Evolutionary conservation across 2,797 vertebrate species (phyloP), one percentile per base, ranked within the genome.

Genomic region (Hephaestus fuliginosus): DNA sequence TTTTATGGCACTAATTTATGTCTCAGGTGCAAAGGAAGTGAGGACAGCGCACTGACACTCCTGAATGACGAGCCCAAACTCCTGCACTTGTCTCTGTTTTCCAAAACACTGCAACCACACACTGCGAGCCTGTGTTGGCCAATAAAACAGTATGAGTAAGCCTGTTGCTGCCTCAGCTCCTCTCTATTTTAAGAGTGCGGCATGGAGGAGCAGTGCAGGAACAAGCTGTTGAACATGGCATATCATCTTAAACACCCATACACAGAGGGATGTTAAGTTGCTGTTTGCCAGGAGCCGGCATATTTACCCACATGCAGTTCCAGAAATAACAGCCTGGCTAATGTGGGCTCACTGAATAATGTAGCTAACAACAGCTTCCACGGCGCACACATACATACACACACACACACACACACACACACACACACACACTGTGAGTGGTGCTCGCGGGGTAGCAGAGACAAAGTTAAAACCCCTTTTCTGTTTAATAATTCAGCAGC

Each of bases 281-380:
- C 61, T 64, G 79, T 89, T 89, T 92, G 92, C 89, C 91, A 89
- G 67, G 58, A 93, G 81, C 86, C 77, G 44, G 77, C 63, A 77
- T 83, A 89, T 92, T 92, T 89, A 91, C 80, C 89, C 86, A 90
- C 81, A 89, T 81, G 76, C 78, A 86, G 79, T 28, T 91, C 89
- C 86, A 89, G 88, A 93, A 91, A 91, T 89, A 91, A 93, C 86
- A 88, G 78, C 81, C 78, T 74, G 73, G 83, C 76, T 90, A 88
- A 90, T 71, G 88, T 85, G 83, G 86, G 85, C 84, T 86, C 70
- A 25, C 74, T 92, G 86, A 92, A 91, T 90, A 90, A 93, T 86
- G 84, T 30, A 89, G 73, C 74, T 52, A 60, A 58, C 76, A 70
- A 70, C 82, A 78, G 78, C 48, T 48, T 58, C 39, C 57, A 56